Conservation (phyloP, 2,113 vertebrate genomes). For the Gymnogyps californianus region DNA sequence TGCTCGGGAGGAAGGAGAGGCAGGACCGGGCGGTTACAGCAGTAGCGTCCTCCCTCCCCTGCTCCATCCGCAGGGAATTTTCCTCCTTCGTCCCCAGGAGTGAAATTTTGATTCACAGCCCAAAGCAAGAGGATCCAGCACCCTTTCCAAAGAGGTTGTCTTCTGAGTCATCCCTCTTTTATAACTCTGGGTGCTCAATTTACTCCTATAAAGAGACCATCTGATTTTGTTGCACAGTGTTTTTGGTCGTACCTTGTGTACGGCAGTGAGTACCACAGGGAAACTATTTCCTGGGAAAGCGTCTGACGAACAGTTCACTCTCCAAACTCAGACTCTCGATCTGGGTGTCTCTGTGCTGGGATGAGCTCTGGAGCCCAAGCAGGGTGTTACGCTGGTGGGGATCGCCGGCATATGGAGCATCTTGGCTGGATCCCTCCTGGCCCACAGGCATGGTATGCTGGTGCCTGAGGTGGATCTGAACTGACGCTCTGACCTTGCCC, state of each 20-base stretch:
- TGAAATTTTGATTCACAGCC: background rate
- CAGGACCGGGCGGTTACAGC: background rate
- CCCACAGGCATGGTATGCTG: too few species aligned
- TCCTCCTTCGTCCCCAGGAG: background rate
- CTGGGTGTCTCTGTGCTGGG: background rate
- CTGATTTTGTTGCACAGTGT: rapidly evolving
- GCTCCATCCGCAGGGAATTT: background rate
- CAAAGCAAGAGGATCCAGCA: background rate
- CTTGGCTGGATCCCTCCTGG: background rate
- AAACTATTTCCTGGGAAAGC: background rate
- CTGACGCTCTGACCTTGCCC: background rate
- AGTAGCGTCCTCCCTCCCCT: background rate
- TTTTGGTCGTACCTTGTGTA: rapidly evolving
- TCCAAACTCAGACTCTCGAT: background rate
- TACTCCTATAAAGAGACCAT: background rate
- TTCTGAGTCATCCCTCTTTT: background rate
- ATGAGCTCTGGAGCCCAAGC: background rate
- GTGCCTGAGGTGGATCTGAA: background rate
- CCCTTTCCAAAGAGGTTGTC: background rate
- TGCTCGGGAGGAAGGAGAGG: background rate
- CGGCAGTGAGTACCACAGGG: background rate
- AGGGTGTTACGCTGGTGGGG: background rate
- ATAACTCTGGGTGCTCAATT: background rate
- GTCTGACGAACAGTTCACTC: background rate
- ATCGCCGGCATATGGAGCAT: rapidly evolving